A percentile compares a stretch with the other conserved stretches of the same genome.
These are phyloP conservation scores for Furnarius figulus DNA, from an alignment of 2,113 vertebrate genomes.

Conservation along the genomic window DNA sequence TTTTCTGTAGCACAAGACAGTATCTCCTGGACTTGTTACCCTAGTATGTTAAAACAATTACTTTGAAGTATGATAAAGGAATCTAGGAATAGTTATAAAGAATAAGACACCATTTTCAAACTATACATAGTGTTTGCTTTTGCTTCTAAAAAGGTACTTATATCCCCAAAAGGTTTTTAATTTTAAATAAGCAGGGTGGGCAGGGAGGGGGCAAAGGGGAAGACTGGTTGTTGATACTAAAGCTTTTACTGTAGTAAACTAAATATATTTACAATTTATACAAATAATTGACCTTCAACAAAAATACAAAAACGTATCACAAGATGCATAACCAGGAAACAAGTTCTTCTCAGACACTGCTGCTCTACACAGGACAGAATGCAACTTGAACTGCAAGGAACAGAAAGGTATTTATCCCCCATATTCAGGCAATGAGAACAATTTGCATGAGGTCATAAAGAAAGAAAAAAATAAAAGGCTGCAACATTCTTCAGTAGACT, in stretches of 20 bases:
- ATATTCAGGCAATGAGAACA: constrained; percentile 62
- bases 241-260: constrained; percentile 93
- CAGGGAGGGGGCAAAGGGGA: constrained; percentile 27
- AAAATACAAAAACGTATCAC: constrained; percentile 83
- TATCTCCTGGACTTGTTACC: constrained; percentile 34
- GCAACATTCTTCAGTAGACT: constrained; percentile 63
- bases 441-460: constrained; percentile 65
- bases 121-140: constrained; percentile 51
- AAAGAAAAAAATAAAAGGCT: constrained; percentile 39
- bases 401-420: constrained; percentile 69
- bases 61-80: constrained; percentile 35
- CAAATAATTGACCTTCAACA: constrained; percentile 88
- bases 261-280: constrained; percentile 96
- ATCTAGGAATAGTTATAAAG: constrained; percentile 60
- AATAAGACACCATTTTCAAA: constrained; percentile 51
- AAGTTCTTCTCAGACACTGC: constrained; percentile 75
- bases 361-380: constrained; percentile 73
- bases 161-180: constrained; percentile 56
- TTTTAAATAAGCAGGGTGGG: constrained; percentile 52
- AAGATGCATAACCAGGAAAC: constrained; percentile 79
- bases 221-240: constrained; percentile 87
- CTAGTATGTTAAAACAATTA: constrained; percentile 37
- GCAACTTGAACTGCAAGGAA: constrained; percentile 71
- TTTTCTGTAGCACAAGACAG: constrained; percentile 56
- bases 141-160: constrained; percentile 63